A percentile compares a stretch with the other conserved stretches of the same genome.
These are phyloP conservation scores for Lichenostomus cassidix DNA, from an alignment of 2,113 vertebrate genomes.

Conservation along the genomic window DNA sequence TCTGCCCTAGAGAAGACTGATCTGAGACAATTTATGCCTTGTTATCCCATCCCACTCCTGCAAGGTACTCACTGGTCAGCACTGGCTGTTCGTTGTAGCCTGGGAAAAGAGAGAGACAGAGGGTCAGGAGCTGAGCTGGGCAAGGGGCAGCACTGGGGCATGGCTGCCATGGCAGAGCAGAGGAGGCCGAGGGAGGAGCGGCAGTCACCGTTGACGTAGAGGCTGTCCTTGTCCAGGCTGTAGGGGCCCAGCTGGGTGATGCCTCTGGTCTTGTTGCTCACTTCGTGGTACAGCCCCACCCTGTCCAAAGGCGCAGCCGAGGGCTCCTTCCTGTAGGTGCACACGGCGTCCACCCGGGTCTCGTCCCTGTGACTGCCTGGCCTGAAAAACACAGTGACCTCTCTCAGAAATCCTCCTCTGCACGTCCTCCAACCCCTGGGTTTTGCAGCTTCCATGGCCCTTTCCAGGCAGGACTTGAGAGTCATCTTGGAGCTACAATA, in stretches of 20 bases:
- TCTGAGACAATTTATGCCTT: no score
- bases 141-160: background rate
- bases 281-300: constrained; percentile 54
- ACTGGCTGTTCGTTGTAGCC: background rate
- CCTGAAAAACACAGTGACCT: background rate
- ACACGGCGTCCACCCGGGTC: constrained; percentile 57
- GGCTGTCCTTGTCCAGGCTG: constrained; percentile 59
- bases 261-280: constrained; percentile 39
- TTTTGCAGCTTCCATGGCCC: no score
- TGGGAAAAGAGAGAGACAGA: background rate
- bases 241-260: constrained; percentile 60
- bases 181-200: no score
- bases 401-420: no score
- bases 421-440: no score
- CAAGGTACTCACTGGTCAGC: background rate
- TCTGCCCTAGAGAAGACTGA: no score
- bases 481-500: no score
- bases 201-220: constrained; percentile 23
- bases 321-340: constrained; percentile 28
- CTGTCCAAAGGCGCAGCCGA: background rate
- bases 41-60: background rate
- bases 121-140: background rate
- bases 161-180: background rate
- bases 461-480: no score
- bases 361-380: background rate